These are phyloP conservation scores for Drosophila auraria DNA, from an alignment of 1,140 invertebrate species.

Conservation along the genomic window DNA sequence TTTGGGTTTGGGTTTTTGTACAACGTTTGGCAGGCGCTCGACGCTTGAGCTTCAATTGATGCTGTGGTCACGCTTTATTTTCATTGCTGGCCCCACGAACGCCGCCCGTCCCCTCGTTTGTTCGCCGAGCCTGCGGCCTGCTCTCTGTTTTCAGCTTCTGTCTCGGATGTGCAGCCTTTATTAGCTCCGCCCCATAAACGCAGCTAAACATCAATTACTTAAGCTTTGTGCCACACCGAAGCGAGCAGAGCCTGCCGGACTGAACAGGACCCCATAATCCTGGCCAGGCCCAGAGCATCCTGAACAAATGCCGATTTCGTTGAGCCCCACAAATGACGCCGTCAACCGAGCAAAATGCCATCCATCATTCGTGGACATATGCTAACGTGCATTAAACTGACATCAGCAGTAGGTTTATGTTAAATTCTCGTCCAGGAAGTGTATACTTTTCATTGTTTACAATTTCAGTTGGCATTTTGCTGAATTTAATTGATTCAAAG, in stretches of 20 bases:
- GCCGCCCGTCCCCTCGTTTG: background rate
- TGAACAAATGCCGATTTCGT: slow-evolving; percentile 43
- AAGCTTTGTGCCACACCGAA: slow-evolving; percentile 44
- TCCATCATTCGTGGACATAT: slow-evolving; percentile 58
- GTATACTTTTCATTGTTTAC: slow-evolving; percentile 15
- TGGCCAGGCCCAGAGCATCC: slow-evolving; percentile 16
- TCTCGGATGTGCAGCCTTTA: slow-evolving; percentile 52
- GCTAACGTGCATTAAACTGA: slow-evolving; percentile 37
- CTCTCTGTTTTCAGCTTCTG: slow-evolving; percentile 24
- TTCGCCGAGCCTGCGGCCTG: slow-evolving; percentile 30
- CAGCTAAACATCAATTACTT: slow-evolving; percentile 78
- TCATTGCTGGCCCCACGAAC: slow-evolving; percentile 53
- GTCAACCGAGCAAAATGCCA: slow-evolving; percentile 48
- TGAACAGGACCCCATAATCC: slow-evolving; percentile 11
- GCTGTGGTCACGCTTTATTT: slow-evolving; percentile 80
- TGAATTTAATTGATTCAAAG: background rate
- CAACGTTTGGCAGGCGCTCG: slow-evolving; percentile 44
- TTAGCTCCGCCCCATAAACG: slow-evolving; percentile 56
- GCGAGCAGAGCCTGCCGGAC: background rate
- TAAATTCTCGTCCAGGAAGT: slow-evolving; percentile 14
- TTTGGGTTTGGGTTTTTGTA: slow-evolving; percentile 45
- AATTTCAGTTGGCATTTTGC: slow-evolving; percentile 1
- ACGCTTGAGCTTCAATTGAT: slow-evolving; percentile 79
- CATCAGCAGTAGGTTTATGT: slow-evolving; percentile 37
- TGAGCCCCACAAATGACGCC: slow-evolving; percentile 39